Base-by-base conservation (phyloP, 2,797 vertebrate species). In the Falco cherrug region DNA sequence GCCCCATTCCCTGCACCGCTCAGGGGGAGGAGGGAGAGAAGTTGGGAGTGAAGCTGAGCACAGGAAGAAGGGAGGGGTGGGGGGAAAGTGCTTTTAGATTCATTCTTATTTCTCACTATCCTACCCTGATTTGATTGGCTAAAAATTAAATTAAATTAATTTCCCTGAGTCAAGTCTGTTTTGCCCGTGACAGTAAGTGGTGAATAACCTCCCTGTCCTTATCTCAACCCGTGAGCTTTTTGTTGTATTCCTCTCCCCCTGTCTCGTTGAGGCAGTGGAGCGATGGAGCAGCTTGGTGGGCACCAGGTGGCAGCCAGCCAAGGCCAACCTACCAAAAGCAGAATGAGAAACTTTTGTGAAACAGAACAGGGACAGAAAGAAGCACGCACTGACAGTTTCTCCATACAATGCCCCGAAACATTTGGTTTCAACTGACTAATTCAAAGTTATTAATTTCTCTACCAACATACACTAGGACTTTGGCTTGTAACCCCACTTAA, bases 101-200 rank as follows among this genome's bases (percentile, higher is more conserved):
- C 0, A 0, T 71, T 63, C 35, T 43, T 56, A 2, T 59, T 88
- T 79, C 57, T 79, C 0, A 0, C 19, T 59, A 6, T 60, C 15
- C 33, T 56, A 25, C 15, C 75, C 53, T 53, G 41, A 82, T 88
- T 43, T 53, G 15, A 59, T 16, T 51, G 22, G 5, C 48, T 75
- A 67, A 21, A 37, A 37, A 37, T 37, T 37, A 75, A 63, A 79
- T 78, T 53, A 48, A 43, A 43, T 43, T 43, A 43, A 43, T 31
- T 82, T 63, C 64, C 57, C 22, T 2, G 37, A 37, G 37, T 37
- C 37, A 8, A 54, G 24, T 68, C 29, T 64, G 26, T 60, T 90
- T 85, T 63, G 9, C n/a, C 51, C 14, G 2, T 70, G 9, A 47
- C 9, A 47, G 16, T 17, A 85, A 65, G 0, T 43, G 17, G 18